Base-by-base conservation (phyloP, 2,888 invertebrate species). In the Nomada lathburiana region DNA sequence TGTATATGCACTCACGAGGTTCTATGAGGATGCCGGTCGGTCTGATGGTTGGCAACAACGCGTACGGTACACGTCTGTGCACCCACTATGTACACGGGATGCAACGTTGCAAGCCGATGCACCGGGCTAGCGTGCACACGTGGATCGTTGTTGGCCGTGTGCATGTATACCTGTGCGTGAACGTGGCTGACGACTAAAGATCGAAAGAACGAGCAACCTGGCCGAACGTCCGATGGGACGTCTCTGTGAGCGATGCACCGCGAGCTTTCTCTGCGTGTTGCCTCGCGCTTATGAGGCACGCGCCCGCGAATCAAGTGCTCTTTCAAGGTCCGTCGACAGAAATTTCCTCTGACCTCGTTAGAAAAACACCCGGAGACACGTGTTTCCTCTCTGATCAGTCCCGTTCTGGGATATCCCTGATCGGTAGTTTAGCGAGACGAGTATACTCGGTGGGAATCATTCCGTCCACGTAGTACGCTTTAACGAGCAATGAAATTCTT, bases 41-140 rank as follows among this genome's bases (percentile, higher is more conserved):
- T 76, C 20, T 11, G 20, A n/a, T 82, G 69, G 78, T 84, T 87
- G 87, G 89, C 88, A 88, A 88, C 88, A 84, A 79, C 87, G 89
- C 89, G 72, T 16, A 59, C 69, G n/a, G 52, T 76, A 88, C 16
- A 16, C 88, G 82, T 79, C 87, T 84, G 82, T 86, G 89, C 87
- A 86, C 80, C 63, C 44, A 72, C 36, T 55, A 36, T 36, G 36
- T 36, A 74, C 75, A 60, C 77, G 42, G n/a, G 60, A 67, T 75
- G 89, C 90, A 88, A 89, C 89, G 86, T 82, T 84, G 89, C 89
- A 86, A 57, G 75, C 77, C 86, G 70, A 82, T 74, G 80, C 79
- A 68, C 69, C 47, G 42, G 53, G 55, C 47, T 53, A 29, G 79
- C 75, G 71, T 64, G 77, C 84, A 77, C 84, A 76, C 76, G 78